A percentile compares a stretch with the other conserved stretches of the same genome.
Evolutionary conservation across 2,888 invertebrate species (phyloP).

Genomic region (Papilio gigon): DNA sequence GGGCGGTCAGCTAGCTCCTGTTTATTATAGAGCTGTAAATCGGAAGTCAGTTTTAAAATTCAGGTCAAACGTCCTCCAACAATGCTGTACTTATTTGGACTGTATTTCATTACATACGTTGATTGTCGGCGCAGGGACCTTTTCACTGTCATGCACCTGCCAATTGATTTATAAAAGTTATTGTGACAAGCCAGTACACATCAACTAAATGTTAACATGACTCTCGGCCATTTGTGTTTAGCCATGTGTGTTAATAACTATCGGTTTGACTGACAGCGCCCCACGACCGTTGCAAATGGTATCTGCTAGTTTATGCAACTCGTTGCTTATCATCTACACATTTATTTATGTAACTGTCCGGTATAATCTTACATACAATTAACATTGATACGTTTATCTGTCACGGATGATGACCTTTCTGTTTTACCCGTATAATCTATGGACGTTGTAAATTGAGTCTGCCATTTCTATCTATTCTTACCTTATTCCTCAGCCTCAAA

Average conservation of each 20-base stretch:
- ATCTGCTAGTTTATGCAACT: slow-evolving; percentile 22
- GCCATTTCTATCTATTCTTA: not conserved
- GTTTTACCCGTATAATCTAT: not conserved
- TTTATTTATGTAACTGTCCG: slow-evolving; percentile 1
- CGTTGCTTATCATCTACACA: slow-evolving; percentile 3
- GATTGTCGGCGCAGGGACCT: slow-evolving; percentile 9
- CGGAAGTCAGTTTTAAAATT: slow-evolving; percentile 46
- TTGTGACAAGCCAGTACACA: not conserved
- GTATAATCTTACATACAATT: not conserved
- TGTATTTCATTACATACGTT: slow-evolving; percentile 29
- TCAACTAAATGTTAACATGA: not conserved
- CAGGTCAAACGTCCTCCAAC: slow-evolving; percentile 45
- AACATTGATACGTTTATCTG: not conserved
- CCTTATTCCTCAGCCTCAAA: slow-evolving; percentile 24
- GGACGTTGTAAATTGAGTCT: not conserved
- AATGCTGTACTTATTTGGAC: slow-evolving; percentile 42
- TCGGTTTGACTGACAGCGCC: slow-evolving; percentile 33
- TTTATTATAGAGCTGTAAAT: slow-evolving; percentile 46
- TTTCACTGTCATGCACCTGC: slow-evolving; percentile 17
- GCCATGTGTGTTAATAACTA: slow-evolving; percentile 21
- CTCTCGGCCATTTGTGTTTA: not conserved
- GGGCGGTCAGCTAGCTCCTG: slow-evolving; percentile 38
- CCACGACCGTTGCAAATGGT: slow-evolving; percentile 21
- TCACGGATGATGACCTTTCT: no score
- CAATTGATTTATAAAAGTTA: not conserved